Evolutionary conservation across 2,113 vertebrate genomes (phyloP).

Genomic region (Mustelus asterias): DNA sequence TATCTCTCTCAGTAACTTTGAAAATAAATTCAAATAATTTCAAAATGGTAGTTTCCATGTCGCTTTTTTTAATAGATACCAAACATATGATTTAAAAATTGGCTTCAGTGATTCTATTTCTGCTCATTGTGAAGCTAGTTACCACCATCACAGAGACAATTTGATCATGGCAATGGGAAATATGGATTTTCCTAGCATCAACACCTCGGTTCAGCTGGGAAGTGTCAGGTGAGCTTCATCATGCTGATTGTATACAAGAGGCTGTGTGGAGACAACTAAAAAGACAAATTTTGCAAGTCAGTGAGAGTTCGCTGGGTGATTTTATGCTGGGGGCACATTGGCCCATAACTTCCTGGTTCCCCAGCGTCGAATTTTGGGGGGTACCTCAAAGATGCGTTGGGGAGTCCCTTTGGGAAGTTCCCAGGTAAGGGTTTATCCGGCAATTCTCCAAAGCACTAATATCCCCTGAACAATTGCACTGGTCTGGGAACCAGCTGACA

Average conservation of each 20-base stretch:
- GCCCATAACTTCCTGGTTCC: too few relatives aligned
- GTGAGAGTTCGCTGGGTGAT: neutral
- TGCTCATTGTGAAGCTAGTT: neutral
- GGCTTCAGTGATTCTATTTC: neutral
- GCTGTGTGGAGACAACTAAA: neutral
- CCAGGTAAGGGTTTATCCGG: too few relatives aligned
- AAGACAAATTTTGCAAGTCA: neutral
- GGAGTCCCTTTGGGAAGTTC: too few relatives aligned
- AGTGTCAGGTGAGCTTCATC: neutral
- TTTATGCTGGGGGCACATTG: neutral
- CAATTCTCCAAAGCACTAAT: too few relatives aligned
- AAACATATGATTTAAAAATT: neutral
- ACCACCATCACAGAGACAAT: neutral
- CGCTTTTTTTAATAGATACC: neutral
- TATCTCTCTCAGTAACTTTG: neutral
- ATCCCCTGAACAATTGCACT: too few relatives aligned
- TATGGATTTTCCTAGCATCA: neutral
- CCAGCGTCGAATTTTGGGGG: too few relatives aligned
- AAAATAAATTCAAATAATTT: neutral
- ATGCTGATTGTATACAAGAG: neutral
- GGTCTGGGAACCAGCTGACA: too few relatives aligned
- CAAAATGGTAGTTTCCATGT: neutral
- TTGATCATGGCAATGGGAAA: neutral
- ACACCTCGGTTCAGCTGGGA: neutral
- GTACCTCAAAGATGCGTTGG: too few relatives aligned